Evolutionary conservation across 2,797 vertebrate genomes (phyloP), one percentile per base, ranked within the genome.

Genomic region (Sciaenops ocellatus): DNA sequence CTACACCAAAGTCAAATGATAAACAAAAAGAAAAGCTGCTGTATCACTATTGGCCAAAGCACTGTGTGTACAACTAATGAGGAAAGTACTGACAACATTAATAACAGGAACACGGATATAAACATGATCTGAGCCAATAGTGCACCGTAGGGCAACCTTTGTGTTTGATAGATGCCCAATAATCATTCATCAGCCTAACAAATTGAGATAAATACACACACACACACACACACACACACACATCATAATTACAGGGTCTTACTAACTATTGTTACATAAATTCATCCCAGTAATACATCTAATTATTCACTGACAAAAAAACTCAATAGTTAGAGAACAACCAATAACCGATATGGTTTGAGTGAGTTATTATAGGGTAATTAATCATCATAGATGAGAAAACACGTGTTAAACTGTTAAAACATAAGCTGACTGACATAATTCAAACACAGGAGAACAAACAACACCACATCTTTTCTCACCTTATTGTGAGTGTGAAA

Each of bases 401-500:
- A 30, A 17, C 44, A 61, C 20, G 24, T 46, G n/a, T 47, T 55
- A 17, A 26, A 12, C 3, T 28, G 3, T 42, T 42, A 8, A 38
- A 55, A 55, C 44, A n/a, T 42, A 72, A 12, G 16, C 59, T 15
- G 5, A 20, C 6, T 34, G 41, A 56, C 18, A 47, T 4, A 13
- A 18, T 46, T 15, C 20, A 52, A 13, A 55, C 7, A 17, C 0
- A 44, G 3, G 6, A 9, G 20, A 74, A 64, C 7, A 16, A 17
- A 16, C 34, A 47, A 55, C 41, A 61, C 55, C 6, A 42, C 2
- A 16, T 13, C 2, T 44, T 30, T 24, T 62, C 87, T 86, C 76
- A 89, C 87, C 83, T 87, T 24, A 5, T 3, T n/a, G 18, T 38
- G 18, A 12, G 5, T 2, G 17, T 17, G 44, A 2, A 9, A 18